Conservation (phyloP, 64 coral and sea anemone genomes). For the Stichodactyla mertensii region DNA sequence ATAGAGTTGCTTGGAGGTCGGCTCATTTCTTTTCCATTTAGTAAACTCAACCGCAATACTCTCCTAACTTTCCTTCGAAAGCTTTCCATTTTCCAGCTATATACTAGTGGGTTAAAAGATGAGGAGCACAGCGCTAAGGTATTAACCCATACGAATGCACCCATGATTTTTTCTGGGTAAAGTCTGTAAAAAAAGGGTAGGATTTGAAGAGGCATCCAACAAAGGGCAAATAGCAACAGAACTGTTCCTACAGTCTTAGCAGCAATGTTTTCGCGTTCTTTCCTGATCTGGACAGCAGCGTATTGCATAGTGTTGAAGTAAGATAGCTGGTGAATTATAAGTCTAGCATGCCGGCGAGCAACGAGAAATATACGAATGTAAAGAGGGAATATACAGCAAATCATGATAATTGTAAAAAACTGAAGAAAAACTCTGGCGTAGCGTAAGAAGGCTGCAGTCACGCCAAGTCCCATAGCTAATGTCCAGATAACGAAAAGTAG, state of each 20-base stretch:
- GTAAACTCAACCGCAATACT: conserved; percentile 12
- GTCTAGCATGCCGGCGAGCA: conserved; percentile 62
- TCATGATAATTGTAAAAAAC: conserved; percentile 51
- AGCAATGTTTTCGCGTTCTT: conserved; percentile 62
- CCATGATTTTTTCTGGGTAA: background rate
- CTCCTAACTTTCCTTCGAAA: conserved; percentile 61
- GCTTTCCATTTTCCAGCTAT: conserved; percentile 66
- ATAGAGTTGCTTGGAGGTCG: background rate
- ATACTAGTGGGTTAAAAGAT: conserved; percentile 82
- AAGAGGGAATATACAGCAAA: conserved; percentile 48
- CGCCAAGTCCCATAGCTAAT: conserved; percentile 49
- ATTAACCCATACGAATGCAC: conserved; percentile 66
- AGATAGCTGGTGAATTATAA: conserved; percentile 46
- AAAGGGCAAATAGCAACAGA: conserved; percentile 64
- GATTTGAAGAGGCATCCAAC: conserved; percentile 81
- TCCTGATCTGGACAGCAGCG: conserved; percentile 9
- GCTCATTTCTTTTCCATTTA: background rate
- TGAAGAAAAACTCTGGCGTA: conserved; percentile 12
- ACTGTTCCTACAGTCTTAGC: conserved; percentile 82
- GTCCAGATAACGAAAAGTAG: conserved; percentile 64
- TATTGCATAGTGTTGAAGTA: conserved; percentile 47
- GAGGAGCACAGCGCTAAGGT: conserved; percentile 85
- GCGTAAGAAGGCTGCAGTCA: conserved; percentile 23
- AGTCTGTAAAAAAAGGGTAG: conserved; percentile 55
- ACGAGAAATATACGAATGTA: conserved; percentile 77